phyloP scores from a whole-genome alignment of 2,888 invertebrate genomes.

The Coenonympha arcania region DNA sequence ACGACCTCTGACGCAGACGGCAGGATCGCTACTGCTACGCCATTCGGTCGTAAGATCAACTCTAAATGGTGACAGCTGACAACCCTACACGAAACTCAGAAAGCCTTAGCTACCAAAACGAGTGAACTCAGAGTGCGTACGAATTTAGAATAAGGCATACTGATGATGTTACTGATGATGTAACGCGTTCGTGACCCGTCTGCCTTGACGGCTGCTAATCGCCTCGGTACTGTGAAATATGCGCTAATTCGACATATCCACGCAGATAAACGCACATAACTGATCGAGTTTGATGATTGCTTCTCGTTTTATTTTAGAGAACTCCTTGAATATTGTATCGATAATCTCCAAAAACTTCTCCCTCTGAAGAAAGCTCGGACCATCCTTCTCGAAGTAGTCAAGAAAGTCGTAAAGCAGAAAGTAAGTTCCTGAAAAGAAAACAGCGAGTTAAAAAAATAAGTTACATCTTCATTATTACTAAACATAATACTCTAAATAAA shows the following conservation, averaged over 20 bases:
- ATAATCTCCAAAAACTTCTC: slow-evolving; percentile 91
- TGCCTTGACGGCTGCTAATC: slow-evolving; percentile 4
- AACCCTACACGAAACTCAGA: neutral
- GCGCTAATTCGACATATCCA: too few species aligned
- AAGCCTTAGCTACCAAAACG: neutral
- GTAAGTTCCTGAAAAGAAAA: slow-evolving; percentile 86
- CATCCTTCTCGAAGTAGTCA: slow-evolving; percentile 91
- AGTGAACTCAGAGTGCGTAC: neutral
- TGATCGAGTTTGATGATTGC: too few species aligned
- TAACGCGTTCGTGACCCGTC: neutral
- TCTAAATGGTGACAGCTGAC: too few species aligned
- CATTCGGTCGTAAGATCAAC: too few species aligned
- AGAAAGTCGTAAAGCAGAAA: slow-evolving; percentile 94
- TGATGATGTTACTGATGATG: too few species aligned
- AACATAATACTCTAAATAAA: too few species aligned
- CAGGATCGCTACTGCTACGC: too few species aligned
- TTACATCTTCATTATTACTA: too few species aligned
- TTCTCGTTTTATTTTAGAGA: slow-evolving; percentile 86
- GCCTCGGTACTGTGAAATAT: too few species aligned
- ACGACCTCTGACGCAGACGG: too few species aligned
- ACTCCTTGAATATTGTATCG: slow-evolving; percentile 90
- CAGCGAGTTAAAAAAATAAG: neutral
- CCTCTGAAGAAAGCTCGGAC: slow-evolving; percentile 85
- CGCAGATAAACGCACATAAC: too few species aligned
- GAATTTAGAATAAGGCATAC: neutral